phyloP scores from a whole-genome alignment of 2,113 vertebrate species.

The Hemibates koningsi region DNA sequence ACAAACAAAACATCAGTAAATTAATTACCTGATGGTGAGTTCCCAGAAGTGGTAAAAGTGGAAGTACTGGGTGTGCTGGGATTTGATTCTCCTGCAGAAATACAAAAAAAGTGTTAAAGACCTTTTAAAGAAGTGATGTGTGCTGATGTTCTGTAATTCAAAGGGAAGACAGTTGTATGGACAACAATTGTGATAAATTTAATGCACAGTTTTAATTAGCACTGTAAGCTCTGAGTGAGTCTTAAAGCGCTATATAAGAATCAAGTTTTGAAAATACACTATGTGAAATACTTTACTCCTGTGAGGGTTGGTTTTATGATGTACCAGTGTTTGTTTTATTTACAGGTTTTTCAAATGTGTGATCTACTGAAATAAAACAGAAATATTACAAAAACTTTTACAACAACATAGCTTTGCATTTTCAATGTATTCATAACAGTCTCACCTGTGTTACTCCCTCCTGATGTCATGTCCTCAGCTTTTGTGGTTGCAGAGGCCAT shows the following conservation, averaged over 20 bases:
- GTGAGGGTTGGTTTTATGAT: neutral
- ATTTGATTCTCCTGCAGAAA: neutral
- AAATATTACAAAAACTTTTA: too few species aligned
- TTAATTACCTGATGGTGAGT: neutral
- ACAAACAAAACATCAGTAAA: neutral
- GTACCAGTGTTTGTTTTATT: neutral
- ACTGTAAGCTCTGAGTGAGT: neutral
- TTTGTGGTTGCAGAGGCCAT: too few species aligned
- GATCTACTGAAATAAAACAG: too few species aligned
- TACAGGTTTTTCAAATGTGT: neutral
- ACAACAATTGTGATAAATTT: neutral
- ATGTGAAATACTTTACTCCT: neutral
- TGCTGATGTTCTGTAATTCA: neutral
- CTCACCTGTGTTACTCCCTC: too few species aligned
- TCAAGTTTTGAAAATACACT: neutral
- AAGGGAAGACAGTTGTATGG: neutral
- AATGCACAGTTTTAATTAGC: neutral
- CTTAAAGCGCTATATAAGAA: neutral
- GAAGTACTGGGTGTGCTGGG: neutral
- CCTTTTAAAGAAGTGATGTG: neutral
- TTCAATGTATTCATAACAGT: too few species aligned
- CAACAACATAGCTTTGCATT: too few species aligned
- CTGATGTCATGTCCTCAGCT: too few species aligned
- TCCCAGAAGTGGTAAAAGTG: neutral
- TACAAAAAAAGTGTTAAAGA: neutral